These are phyloP conservation scores for Scrobipalpa atriplicella DNA, from an alignment of 2,888 invertebrate genomes.

Conservation along the genomic window DNA sequence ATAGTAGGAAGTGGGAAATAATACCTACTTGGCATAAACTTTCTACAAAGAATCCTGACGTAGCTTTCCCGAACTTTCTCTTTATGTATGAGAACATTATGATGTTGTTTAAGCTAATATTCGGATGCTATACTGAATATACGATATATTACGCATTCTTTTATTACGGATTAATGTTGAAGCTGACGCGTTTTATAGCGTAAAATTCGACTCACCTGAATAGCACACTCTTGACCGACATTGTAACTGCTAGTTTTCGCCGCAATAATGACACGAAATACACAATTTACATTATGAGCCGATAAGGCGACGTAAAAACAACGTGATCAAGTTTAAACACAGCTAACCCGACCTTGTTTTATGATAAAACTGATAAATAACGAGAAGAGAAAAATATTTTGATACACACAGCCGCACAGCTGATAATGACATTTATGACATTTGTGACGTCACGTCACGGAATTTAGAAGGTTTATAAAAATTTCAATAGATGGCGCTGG, in stretches of 20 bases:
- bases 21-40: no score
- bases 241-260: background rate
- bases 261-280: background rate
- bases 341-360: constrained; percentile 12
- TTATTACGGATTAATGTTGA: background rate
- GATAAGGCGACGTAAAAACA: constrained; percentile 9
- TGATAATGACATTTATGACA: constrained; percentile 7
- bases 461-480: background rate
- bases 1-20: no score
- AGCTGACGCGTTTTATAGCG: background rate
- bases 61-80: no score
- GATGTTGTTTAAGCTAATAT: background rate
- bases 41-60: no score
- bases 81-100: no score
- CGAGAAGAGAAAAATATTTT: background rate
- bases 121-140: background rate
- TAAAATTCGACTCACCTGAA: background rate
- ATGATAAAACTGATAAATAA: background rate
- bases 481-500: background rate
- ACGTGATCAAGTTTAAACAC: constrained; percentile 4
- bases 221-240: constrained; percentile 11
- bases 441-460: background rate
- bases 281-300: constrained; percentile 6
- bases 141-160: background rate
- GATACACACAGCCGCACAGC: constrained; percentile 2